Conservation (phyloP, 1,140 invertebrate species). For the Aphaenogaster ashmeadi region DNA sequence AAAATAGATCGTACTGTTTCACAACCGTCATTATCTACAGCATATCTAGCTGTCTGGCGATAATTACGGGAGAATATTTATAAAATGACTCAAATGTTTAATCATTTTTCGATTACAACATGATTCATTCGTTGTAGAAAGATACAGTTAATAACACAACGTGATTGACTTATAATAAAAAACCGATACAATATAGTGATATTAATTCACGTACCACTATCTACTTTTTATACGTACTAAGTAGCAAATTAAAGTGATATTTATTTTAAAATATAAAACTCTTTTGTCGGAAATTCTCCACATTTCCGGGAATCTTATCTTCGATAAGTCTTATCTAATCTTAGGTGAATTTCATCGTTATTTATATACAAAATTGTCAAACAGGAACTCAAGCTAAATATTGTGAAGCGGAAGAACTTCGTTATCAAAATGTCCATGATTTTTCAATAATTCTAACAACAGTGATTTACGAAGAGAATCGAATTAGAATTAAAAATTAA, state of each 20-base stretch:
- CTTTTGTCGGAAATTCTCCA: not conserved
- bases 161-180: conserved; percentile 1
- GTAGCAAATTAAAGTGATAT: not conserved
- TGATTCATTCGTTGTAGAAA: not conserved
- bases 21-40: not conserved
- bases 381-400: not conserved
- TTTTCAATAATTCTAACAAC: not conserved
- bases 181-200: not conserved
- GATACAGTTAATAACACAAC: not conserved
- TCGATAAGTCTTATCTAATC: conserved; percentile 3
- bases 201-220: not conserved
- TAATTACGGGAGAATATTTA: not conserved
- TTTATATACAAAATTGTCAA: not conserved
- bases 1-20: not conserved
- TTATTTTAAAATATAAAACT: conserved; percentile 4
- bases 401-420: not conserved
- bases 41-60: not conserved
- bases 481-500: not conserved
- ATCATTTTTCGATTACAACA: not conserved
- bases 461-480: not conserved
- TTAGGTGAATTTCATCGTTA: not conserved
- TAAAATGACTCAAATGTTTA: not conserved
- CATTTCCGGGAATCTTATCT: not conserved
- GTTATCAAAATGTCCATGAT: not conserved
- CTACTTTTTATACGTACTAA: conserved; percentile 1